Conservation (phyloP, 2,113 vertebrate genomes). For the Crotalus horridus region DNA sequence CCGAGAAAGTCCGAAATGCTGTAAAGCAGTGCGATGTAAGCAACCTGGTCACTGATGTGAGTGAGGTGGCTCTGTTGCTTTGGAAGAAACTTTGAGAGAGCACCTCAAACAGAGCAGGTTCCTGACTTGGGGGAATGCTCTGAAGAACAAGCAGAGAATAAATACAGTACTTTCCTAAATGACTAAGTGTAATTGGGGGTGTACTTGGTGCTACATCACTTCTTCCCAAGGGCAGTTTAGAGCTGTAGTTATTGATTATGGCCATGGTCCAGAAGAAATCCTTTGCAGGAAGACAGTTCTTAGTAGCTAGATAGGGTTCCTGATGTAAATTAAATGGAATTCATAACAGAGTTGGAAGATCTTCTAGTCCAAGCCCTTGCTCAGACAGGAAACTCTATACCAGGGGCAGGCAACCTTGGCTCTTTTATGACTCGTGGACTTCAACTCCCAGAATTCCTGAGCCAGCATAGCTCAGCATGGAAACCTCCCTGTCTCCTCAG, state of each 20-base stretch:
- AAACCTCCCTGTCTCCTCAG: too few species aligned
- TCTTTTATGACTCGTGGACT: too few species aligned
- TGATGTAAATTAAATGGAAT: background rate
- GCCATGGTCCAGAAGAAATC: background rate
- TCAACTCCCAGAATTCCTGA: too few species aligned
- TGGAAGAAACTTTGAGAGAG: background rate
- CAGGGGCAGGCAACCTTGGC: too few species aligned
- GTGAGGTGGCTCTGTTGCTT: background rate
- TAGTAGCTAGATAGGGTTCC: background rate
- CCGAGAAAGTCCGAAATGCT: background rate
- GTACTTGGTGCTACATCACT: background rate
- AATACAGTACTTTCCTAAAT: background rate
- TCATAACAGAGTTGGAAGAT: background rate
- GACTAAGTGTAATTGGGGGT: background rate
- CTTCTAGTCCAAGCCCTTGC: background rate
- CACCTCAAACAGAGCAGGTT: background rate
- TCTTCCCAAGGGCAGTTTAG: background rate
- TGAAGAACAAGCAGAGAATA: background rate
- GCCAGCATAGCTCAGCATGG: too few species aligned
- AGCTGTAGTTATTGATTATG: background rate
- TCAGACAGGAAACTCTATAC: background rate
- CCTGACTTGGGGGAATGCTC: background rate
- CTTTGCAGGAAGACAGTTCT: background rate
- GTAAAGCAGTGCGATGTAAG: background rate
- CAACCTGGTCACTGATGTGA: background rate